phyloP scores from a whole-genome alignment of 2,113 vertebrate species.

The Alaudala cheleensis region DNA sequence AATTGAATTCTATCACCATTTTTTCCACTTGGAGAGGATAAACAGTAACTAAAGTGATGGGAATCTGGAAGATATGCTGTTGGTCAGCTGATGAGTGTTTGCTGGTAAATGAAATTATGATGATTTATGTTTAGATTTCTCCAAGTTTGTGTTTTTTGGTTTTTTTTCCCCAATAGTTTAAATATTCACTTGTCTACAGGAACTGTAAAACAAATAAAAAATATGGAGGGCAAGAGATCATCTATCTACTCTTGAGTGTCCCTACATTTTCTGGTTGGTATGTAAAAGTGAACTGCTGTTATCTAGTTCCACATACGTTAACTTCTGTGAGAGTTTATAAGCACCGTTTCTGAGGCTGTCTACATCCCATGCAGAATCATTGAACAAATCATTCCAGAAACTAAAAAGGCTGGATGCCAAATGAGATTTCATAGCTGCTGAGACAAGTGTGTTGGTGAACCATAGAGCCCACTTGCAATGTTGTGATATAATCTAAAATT shows the following conservation, averaged over 20 bases:
- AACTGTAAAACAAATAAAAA: not conserved
- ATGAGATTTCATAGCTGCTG: not conserved
- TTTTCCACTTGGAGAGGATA: not conserved
- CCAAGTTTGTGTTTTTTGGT: not conserved
- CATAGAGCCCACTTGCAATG: not conserved
- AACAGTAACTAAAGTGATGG: not conserved
- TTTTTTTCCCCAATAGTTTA: not conserved
- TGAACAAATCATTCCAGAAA: not conserved
- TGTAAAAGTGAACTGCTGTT: not conserved
- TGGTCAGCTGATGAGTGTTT: not conserved
- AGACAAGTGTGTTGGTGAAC: not conserved
- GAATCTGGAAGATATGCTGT: not conserved
- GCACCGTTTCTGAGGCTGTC: not conserved
- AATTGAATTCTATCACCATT: not conserved
- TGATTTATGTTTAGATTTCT: not conserved
- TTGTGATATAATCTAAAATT: not conserved
- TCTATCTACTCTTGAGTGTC: not conserved
- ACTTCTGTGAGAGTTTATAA: not conserved
- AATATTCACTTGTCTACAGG: not conserved
- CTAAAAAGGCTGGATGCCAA: not conserved
- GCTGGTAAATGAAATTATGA: not conserved
- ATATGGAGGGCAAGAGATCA: not conserved
- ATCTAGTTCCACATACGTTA: rapidly evolving
- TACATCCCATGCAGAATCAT: not conserved
- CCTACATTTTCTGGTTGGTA: not conserved